phyloP scores from a whole-genome alignment of 2,113 vertebrate genomes.

The Morone chrysops region DNA sequence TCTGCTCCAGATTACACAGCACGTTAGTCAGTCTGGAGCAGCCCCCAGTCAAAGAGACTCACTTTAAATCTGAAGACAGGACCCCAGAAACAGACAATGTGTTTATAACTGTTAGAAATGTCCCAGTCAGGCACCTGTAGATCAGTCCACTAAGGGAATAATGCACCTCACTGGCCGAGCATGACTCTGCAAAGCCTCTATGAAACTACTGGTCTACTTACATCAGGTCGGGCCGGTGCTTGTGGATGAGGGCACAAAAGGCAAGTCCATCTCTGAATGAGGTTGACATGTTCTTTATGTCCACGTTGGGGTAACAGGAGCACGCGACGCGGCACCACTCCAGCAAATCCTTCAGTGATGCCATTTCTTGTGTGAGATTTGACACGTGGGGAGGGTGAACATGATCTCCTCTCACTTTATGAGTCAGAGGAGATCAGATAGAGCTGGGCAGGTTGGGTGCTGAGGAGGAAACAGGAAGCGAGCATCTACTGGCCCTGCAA shows the following conservation, averaged over 20 bases:
- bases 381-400: not conserved
- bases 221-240: slow-evolving; percentile 90
- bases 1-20: slow-evolving; percentile 45
- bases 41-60: not conserved
- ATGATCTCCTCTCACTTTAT: slow-evolving; percentile 7
- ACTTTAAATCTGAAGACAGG: not conserved
- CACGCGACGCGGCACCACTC: slow-evolving; percentile 89
- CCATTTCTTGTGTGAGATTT: slow-evolving; percentile 69
- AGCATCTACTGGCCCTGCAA: not conserved
- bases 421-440: not conserved
- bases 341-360: slow-evolving; percentile 83
- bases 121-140: not conserved
- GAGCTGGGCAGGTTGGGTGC: not conserved
- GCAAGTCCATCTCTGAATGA: slow-evolving; percentile 92
- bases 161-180: not conserved
- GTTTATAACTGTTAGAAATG: not conserved
- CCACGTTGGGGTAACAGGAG: slow-evolving; percentile 85
- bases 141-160: not conserved
- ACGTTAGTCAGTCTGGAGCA: slow-evolving; percentile 6
- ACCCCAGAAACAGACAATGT: not conserved
- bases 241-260: slow-evolving; percentile 93
- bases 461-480: slow-evolving; percentile 56
- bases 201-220: slow-evolving; percentile 78
- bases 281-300: slow-evolving; percentile 87
- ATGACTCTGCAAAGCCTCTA: not conserved